Evolutionary conservation across 2,888 invertebrate species (phyloP), one percentile per base, ranked within the genome.

Genomic region (Phortica okadai): DNA sequence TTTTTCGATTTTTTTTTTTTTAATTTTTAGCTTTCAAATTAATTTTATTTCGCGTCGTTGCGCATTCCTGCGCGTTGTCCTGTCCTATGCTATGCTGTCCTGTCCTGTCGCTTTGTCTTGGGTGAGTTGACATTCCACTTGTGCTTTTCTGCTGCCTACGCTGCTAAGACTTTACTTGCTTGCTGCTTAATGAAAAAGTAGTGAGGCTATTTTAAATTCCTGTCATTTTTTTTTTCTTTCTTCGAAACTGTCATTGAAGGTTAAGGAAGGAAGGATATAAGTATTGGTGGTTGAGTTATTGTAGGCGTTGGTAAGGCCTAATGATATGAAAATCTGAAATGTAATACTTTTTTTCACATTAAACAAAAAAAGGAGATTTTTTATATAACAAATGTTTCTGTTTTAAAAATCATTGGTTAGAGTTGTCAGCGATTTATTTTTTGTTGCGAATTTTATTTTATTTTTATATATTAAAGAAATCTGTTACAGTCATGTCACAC

Each of bases 1-100:
- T 84, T 81, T 81, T 83, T 78, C 80, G 77, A 75, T 78, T 74
- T 75, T 79, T 82, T 80, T 73, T 80, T 78, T 79, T 76, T 78
- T 25, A 69, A 77, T 75, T 84, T 76, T 81, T 74, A 82, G 79
- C 81, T 82, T 82, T 82, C 76, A 83, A 88, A 88, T 86, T 88
- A 85, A 86, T 86, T 83, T 86, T 80, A 85, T 82, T 85, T 87
- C 76, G 82, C 80, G 76, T 80, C 78, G 74, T 77, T 81, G 75
- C 80, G 79, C 78, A 82, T 79, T 80, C 79, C 79, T 76, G 74
- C 74, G 62, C 72, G 41, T 74, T 41, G 64, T 33, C 66, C 54
- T 67, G 41, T 41, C n/a, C 14, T 42, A 21, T 21, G 21, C 21
- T 21, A 21, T 21, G 41, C 67, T 41, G 64, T 33, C 66, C 54